phyloP scores from a whole-genome alignment of 2,797 vertebrate genomes.

The Catharus ustulatus region DNA sequence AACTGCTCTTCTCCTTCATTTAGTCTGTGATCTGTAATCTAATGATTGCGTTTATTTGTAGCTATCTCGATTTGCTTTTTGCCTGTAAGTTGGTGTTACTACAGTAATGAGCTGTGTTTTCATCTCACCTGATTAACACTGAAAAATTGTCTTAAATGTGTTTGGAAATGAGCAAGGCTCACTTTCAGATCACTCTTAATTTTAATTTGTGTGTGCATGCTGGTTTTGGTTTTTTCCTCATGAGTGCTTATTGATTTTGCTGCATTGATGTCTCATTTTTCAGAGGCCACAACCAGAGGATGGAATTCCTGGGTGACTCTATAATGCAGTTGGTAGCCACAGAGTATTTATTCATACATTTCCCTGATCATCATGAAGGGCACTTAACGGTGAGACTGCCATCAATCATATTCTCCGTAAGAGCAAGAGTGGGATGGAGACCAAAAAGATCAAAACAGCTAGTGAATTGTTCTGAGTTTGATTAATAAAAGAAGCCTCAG shows the following conservation, averaged over 20 bases:
- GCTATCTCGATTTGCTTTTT: not conserved
- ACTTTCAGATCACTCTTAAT: slow-evolving; percentile 19
- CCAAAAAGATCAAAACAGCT: not conserved
- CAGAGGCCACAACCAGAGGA: slow-evolving; percentile 98
- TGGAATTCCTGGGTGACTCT: slow-evolving; percentile 98
- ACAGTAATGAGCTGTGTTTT: slow-evolving; percentile 20
- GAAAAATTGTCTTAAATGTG: slow-evolving; percentile 32
- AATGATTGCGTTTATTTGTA: not conserved
- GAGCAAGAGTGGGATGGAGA: not conserved
- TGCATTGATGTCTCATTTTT: slow-evolving; percentile 65
- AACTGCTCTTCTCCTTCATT: not conserved
- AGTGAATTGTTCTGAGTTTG: slow-evolving; percentile 50
- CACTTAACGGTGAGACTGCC: slow-evolving; percentile 90
- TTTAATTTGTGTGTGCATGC: slow-evolving; percentile 42
- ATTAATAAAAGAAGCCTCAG: slow-evolving; percentile 52
- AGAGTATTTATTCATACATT: slow-evolving; percentile 98
- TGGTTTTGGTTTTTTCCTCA: slow-evolving; percentile 35
- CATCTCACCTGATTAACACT: not conserved
- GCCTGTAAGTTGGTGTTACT: not conserved
- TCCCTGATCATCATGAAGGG: slow-evolving; percentile 97
- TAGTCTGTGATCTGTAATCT: not conserved
- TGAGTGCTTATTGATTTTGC: slow-evolving; percentile 65
- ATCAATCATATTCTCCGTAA: slow-evolving; percentile 22
- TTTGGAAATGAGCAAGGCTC: slow-evolving; percentile 29
- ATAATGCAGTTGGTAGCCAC: slow-evolving; percentile 99